Evolutionary conservation across 2,888 invertebrate genomes (phyloP).

Genomic region (Mycogona germanica): DNA sequence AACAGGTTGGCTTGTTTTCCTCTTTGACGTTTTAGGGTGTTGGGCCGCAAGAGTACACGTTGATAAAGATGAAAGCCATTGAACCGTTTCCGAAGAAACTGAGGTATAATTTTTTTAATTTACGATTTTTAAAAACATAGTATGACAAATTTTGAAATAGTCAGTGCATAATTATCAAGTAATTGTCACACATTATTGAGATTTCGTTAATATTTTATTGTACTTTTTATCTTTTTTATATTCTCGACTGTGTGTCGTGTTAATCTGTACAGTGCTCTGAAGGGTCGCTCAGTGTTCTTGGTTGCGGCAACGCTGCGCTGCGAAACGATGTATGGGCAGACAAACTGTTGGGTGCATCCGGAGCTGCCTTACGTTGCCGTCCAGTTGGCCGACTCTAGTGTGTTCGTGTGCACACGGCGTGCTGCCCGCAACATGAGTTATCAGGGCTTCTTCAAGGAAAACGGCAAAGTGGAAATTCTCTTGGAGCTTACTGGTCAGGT

Average conservation of each 20-base stretch:
- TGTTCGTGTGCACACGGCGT: slow-evolving; percentile 75
- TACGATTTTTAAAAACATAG: not conserved
- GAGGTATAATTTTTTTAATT: slow-evolving; percentile 17
- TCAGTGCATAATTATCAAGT: not conserved
- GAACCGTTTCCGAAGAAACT: slow-evolving; percentile 59
- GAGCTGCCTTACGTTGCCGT: slow-evolving; percentile 89
- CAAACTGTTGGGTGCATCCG: slow-evolving; percentile 96
- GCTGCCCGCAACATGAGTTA: slow-evolving; percentile 93
- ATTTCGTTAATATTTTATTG: too few relatives aligned
- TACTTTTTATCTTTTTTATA: too few relatives aligned
- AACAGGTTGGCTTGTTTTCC: not conserved
- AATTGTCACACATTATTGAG: too few relatives aligned
- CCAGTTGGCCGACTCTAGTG: slow-evolving; percentile 52
- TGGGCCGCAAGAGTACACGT: slow-evolving; percentile 94
- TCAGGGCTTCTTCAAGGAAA: slow-evolving; percentile 73
- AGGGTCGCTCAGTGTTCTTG: slow-evolving; percentile 53
- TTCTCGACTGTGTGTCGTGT: not conserved
- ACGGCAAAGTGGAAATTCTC: slow-evolving; percentile 62
- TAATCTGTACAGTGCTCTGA: slow-evolving; percentile 38
- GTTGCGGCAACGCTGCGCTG: slow-evolving; percentile 97
- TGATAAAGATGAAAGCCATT: slow-evolving; percentile 80
- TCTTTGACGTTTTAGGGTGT: slow-evolving; percentile 49
- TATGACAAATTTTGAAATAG: not conserved
- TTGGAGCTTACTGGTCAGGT: slow-evolving; percentile 37
- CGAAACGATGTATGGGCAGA: slow-evolving; percentile 99